Base-by-base conservation (phyloP, 30 jellyfish, hydroid and myxozoan genomes). In the Hydractinia symbiolongicarpus region DNA sequence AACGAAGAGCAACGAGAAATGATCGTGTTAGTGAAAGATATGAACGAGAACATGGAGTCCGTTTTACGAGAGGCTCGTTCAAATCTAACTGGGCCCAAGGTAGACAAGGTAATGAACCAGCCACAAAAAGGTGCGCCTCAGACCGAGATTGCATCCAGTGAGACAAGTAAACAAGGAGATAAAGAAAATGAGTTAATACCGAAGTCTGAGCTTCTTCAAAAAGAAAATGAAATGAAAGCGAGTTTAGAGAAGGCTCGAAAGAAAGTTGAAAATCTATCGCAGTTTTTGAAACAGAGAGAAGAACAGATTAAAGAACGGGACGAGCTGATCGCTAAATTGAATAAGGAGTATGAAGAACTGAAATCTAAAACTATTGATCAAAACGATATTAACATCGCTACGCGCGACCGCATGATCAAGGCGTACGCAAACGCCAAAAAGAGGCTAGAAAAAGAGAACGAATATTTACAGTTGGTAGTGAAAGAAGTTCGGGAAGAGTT, bases 361-460 rank as follows among this genome's bases (percentile, higher is more conserved):
- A 53, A 67, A 51, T 51, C 60, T 5, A 51, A 66, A 67, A 54
- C 81, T 1, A 66, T 14, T 50, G 79, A 67, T 11, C 60, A 6
- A 80, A 64, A 17, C 51, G 84, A 68, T 54, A 50, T 19, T 7
- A 53, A 40, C 15, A 75, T 75, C 55, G 17, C 17, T 15, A 75
- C 83, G 15, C 83, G 83, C 55, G 83, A 75, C 83, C 83, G 73
- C 19, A 75, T 75, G 83, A 75, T 75, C 4, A 50, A 75, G 19
- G 83, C 52, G 30, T 75, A 75, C 73, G 15, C 15, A 4, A 55
- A 19, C 75, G 51, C 73, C 49, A 76, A 75, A 11, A 70, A 56
- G 61, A 73, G 73, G 54, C 76, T 91, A 62, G 97, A 91, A 84
- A 72, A 91, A 66, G 96, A 91, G 76, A 91, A 91, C 69, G 68